Percentiles rank a stretch among this genome's conserved stretches.
These are phyloP conservation scores for Drosophila simulans DNA, from an alignment of 1,140 invertebrate species.

Conservation along the genomic window DNA sequence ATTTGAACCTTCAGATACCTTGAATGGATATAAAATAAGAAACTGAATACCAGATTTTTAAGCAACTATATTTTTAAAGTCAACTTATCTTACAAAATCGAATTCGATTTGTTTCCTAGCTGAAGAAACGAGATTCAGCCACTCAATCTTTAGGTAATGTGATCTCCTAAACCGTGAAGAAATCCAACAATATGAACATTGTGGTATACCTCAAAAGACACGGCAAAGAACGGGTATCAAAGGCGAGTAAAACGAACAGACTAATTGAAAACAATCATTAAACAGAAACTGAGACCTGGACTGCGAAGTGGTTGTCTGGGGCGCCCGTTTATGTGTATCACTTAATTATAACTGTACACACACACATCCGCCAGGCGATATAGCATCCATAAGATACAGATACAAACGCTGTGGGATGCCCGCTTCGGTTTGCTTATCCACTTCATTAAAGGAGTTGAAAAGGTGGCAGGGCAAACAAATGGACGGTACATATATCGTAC, in stretches of 20 bases:
- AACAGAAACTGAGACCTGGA: slow-evolving; percentile 52
- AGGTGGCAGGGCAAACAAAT: slow-evolving; percentile 23
- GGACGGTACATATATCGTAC: slow-evolving; percentile 8
- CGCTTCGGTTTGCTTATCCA: slow-evolving; percentile 58
- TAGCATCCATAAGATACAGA: slow-evolving; percentile 27
- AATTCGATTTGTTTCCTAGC: not conserved
- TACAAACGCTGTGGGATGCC: slow-evolving; percentile 47
- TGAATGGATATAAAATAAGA: no score
- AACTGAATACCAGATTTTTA: no score
- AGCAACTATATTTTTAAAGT: no score
- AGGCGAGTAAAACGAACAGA: slow-evolving; percentile 42
- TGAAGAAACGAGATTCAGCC: not conserved
- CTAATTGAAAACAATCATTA: slow-evolving; percentile 81
- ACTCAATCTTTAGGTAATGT: slow-evolving; percentile 9
- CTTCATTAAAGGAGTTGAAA: slow-evolving; percentile 76
- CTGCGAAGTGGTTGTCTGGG: slow-evolving; percentile 11
- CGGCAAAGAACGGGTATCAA: slow-evolving; percentile 1
- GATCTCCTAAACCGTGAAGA: not conserved
- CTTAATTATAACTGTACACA: slow-evolving; percentile 80
- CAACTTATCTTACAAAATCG: no score
- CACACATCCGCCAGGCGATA: slow-evolving; percentile 31
- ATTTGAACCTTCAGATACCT: slow-evolving; percentile 3
- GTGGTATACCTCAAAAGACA: not conserved
- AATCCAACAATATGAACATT: not conserved
- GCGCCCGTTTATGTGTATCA: slow-evolving; percentile 67